Percentiles rank a stretch among this genome's conserved stretches.
Conservation (phyloP, 1,140 invertebrate genomes). For the Hydropsyche tenuis region DNA sequence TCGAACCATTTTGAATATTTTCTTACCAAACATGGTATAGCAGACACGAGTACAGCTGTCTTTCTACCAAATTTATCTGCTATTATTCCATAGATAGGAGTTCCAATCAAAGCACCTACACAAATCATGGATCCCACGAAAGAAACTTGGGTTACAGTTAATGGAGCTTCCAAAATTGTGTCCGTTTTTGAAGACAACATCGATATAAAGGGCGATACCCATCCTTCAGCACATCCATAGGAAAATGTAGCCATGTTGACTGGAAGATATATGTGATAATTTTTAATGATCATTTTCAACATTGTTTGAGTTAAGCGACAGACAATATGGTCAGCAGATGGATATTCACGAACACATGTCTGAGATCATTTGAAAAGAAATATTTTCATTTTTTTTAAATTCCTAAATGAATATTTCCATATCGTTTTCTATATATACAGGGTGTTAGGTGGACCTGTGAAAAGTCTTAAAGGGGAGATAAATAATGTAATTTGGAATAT, state of each 20-base stretch:
- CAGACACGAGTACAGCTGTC: conserved; percentile 53
- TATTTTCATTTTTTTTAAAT: too few relatives aligned
- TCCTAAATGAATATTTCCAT: too few relatives aligned
- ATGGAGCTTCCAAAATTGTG: neutral
- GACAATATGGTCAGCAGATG: too few relatives aligned
- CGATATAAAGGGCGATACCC: conserved; percentile 25
- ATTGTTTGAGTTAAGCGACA: too few relatives aligned
- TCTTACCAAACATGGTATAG: conserved; percentile 49
- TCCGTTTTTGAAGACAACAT: neutral
- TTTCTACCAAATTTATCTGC: conserved; percentile 59
- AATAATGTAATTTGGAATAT: too few relatives aligned
- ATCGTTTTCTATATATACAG: too few relatives aligned
- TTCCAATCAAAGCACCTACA: conserved; percentile 53
- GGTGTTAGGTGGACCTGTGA: too few relatives aligned
- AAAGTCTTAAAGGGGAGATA: too few relatives aligned
- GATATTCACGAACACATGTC: too few relatives aligned
- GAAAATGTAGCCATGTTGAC: conserved; percentile 20
- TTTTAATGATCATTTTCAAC: too few relatives aligned
- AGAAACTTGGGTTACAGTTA: conserved; percentile 52
- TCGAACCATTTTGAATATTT: too few relatives aligned
- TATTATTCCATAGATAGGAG: conserved; percentile 53
- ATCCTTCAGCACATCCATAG: conserved; percentile 21
- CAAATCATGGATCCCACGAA: conserved; percentile 56
- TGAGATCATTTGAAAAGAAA: too few relatives aligned
- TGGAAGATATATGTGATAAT: conserved; percentile 29